Percentiles rank a stretch among this genome's conserved stretches.
Conservation (phyloP, 2,113 vertebrate genomes). For the Lagenorhynchus albirostris region DNA sequence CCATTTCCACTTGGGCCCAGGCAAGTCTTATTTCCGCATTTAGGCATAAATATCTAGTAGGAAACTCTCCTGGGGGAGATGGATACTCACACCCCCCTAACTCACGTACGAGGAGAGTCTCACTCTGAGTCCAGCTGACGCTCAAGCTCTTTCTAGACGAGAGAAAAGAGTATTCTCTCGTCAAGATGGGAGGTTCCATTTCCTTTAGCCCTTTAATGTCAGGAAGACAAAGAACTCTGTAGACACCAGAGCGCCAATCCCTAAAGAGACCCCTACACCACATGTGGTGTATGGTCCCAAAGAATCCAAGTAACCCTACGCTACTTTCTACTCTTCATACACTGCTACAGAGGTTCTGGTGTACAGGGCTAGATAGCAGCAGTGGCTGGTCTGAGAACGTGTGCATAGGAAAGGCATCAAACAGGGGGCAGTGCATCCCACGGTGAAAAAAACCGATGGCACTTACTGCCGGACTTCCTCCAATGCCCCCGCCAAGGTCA, state of each 20-base stretch:
- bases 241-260: constrained; percentile 34
- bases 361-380: constrained; percentile 36
- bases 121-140: constrained; percentile 25
- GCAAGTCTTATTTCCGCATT: background rate
- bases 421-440: constrained; percentile 67
- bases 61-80: constrained; percentile 49
- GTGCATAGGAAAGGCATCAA: constrained; percentile 52
- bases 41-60: constrained; percentile 21
- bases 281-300: background rate
- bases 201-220: constrained; percentile 49
- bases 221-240: constrained; percentile 59
- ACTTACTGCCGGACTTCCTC: constrained; percentile 99
- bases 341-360: constrained; percentile 41
- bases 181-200: constrained; percentile 50
- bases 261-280: constrained; percentile 44
- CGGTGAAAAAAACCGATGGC: constrained; percentile 82
- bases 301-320: background rate
- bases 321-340: constrained; percentile 8
- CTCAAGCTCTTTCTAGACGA: constrained; percentile 52
- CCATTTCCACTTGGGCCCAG: constrained; percentile 7
- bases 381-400: constrained; percentile 29
- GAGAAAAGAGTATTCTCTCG: constrained; percentile 46
- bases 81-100: background rate
- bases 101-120: constrained; percentile 43
- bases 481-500: constrained; percentile 99